Percentiles rank a stretch among this genome's conserved stretches.
Conservation (phyloP, 2,797 vertebrate species). For the Gobionotothen gibberifrons region DNA sequence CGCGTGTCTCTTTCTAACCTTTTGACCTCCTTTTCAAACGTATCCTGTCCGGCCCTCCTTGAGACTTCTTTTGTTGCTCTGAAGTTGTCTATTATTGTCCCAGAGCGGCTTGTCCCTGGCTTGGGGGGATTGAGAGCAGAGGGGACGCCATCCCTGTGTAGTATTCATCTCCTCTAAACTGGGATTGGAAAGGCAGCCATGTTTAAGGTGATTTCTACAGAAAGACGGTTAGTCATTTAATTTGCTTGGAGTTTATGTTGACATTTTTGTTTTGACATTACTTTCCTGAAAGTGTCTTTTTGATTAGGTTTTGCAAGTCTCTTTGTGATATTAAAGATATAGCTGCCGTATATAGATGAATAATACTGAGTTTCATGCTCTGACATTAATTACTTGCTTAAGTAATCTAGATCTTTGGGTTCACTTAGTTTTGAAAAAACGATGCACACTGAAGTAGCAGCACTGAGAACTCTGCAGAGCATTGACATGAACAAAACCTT, state of each 20-base stretch:
- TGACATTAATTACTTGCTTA: too few relatives aligned
- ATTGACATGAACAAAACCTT: too few relatives aligned
- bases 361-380: too few relatives aligned
- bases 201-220: conserved; percentile 37
- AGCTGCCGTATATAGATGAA: too few relatives aligned
- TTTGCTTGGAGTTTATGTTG: neutral
- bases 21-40: conserved; percentile 49
- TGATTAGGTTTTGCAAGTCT: neutral
- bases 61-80: conserved; percentile 43
- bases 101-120: conserved; percentile 55
- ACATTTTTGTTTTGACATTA: neutral
- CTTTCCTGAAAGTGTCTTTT: neutral
- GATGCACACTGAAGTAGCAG: neutral
- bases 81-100: conserved; percentile 58
- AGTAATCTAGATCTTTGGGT: too few relatives aligned
- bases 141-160: conserved; percentile 11
- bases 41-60: conserved; percentile 30
- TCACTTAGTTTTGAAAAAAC: neutral
- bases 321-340: neutral
- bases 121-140: conserved; percentile 48
- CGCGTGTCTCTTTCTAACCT: conserved; percentile 25
- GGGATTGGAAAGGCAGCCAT: neutral
- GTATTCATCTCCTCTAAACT: conserved; percentile 37
- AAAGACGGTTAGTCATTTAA: conserved; percentile 23
- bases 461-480: conserved; percentile 4